These are phyloP conservation scores for Pelosia muscerda DNA, from an alignment of 2,888 invertebrate genomes.

Conservation along the genomic window DNA sequence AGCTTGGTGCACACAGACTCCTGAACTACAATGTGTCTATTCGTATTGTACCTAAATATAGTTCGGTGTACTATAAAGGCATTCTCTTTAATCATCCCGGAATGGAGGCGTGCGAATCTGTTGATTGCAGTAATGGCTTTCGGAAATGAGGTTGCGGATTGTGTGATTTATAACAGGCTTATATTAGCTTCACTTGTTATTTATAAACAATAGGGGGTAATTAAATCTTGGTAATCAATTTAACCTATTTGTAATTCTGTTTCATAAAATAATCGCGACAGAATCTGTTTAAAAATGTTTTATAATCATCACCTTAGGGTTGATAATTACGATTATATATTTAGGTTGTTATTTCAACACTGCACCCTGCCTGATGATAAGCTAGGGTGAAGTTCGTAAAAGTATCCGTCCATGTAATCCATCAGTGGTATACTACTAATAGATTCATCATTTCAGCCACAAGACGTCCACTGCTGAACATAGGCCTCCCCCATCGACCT, in stretches of 20 bases:
- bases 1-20: neutral
- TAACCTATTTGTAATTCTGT: neutral
- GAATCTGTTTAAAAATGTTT: no score
- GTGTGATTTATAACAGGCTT: neutral
- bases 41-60: neutral
- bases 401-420: no score
- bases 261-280: neutral
- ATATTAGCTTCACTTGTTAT: neutral
- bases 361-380: no score
- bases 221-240: neutral
- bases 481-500: no score
- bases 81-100: slow-evolving; percentile 3
- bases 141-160: neutral
- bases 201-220: neutral
- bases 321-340: no score
- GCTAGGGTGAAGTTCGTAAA: no score
- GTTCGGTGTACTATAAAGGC: neutral
- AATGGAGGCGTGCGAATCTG: neutral
- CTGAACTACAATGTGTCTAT: neutral
- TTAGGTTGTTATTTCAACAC: no score
- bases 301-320: no score
- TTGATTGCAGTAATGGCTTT: slow-evolving; percentile 33
- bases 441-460: no score
- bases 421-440: no score
- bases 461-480: no score